phyloP scores from a whole-genome alignment of 2,113 vertebrate species.

The Dromas ardeola region DNA sequence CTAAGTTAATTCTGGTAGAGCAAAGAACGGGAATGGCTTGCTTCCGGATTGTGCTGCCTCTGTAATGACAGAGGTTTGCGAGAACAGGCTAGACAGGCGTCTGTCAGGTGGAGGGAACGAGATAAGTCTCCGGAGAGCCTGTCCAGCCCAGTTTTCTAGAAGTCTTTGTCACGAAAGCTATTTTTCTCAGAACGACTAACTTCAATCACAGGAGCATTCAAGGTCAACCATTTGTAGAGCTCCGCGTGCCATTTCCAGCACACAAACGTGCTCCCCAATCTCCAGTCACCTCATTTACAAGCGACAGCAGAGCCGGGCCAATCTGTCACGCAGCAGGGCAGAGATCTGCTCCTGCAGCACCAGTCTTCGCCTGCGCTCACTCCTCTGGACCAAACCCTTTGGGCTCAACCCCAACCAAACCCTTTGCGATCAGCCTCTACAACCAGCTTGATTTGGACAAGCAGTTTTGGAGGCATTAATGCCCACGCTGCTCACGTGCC shows the following conservation, averaged over 20 bases:
- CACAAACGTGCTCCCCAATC: accelerated
- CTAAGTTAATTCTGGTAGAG: not conserved
- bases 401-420: not conserved
- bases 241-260: not conserved
- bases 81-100: slow-evolving; percentile 10
- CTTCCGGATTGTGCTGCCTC: not conserved
- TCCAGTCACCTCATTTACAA: accelerated
- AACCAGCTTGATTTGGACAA: no score
- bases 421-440: no score
- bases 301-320: not conserved
- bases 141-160: not conserved
- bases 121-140: not conserved
- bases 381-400: not conserved
- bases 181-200: not conserved
- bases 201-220: not conserved
- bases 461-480: not conserved
- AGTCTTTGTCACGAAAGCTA: not conserved
- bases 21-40: not conserved
- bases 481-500: accelerated
- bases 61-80: not conserved
- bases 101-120: not conserved
- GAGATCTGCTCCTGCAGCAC: not conserved
- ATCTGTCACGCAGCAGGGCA: not conserved
- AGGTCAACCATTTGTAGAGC: not conserved
- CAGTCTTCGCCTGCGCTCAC: not conserved